Conservation (phyloP, 2,888 invertebrate genomes). For the Temnothorax rugatulus region DNA sequence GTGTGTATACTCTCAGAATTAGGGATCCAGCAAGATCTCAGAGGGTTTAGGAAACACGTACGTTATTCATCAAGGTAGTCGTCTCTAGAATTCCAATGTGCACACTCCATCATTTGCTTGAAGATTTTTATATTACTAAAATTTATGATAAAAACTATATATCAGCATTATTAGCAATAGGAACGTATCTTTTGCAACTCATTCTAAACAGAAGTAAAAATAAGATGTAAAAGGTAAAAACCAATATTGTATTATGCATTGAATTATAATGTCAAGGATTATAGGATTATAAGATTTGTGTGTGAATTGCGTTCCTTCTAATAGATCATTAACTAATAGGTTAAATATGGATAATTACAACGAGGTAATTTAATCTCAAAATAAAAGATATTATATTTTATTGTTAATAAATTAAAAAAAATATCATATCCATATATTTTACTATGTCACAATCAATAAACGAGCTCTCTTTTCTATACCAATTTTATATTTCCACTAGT, state of each 20-base stretch:
- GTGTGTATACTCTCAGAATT: slow-evolving; percentile 50
- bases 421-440: neutral
- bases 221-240: neutral
- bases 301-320: neutral
- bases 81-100: slow-evolving; percentile 33
- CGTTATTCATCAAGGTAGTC: slow-evolving; percentile 42
- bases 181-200: neutral
- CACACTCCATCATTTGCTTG: slow-evolving; percentile 10
- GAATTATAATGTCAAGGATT: neutral
- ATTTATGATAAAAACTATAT: neutral
- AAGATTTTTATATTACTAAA: neutral
- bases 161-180: neutral
- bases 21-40: slow-evolving; percentile 21
- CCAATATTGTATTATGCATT: neutral
- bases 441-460: neutral
- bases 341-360: neutral
- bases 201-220: neutral
- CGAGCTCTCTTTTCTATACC: neutral
- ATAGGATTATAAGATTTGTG: neutral
- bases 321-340: neutral
- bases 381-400: neutral
- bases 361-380: neutral
- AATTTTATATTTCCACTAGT: slow-evolving; percentile 22
- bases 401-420: neutral
- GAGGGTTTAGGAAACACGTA: slow-evolving; percentile 35